Percentiles rank a stretch among this genome's conserved stretches.
Conservation (phyloP, 1,140 invertebrate species). For the Agrilus planipennis region DNA sequence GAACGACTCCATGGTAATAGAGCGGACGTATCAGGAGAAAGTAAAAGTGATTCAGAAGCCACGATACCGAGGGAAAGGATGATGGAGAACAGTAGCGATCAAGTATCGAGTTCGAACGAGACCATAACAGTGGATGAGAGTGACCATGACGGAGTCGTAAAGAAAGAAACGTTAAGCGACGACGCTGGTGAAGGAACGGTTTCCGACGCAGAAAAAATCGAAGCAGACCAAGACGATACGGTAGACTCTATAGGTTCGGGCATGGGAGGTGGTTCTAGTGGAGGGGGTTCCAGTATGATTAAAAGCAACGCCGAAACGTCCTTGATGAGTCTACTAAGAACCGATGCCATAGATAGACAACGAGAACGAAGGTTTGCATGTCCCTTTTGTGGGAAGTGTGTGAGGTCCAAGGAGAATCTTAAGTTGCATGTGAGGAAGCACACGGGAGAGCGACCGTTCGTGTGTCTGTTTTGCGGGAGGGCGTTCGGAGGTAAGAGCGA, state of each 20-base stretch:
- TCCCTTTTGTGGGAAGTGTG: constrained; percentile 80
- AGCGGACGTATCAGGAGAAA: constrained; percentile 11
- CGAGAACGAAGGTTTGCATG: constrained; percentile 62
- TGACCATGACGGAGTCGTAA: constrained; percentile 13
- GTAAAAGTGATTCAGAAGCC: constrained; percentile 2
- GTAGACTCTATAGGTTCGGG: constrained; percentile 43
- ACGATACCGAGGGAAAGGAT: constrained; percentile 7
- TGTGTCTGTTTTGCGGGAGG: constrained; percentile 73
- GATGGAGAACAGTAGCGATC: constrained; percentile 26
- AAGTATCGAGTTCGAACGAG: constrained; percentile 32
- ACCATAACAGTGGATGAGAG: constrained; percentile 22
- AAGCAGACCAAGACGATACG: constrained; percentile 51
- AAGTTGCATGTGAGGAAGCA: constrained; percentile 82
- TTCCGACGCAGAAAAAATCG: constrained; percentile 30
- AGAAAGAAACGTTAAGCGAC: constrained; percentile 19
- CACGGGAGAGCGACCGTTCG: constrained; percentile 76
- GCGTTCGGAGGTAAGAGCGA: constrained; percentile 81
- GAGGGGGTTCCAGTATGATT: constrained; percentile 21
- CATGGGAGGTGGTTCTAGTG: constrained; percentile 6
- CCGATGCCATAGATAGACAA: constrained; percentile 50
- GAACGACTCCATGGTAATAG: constrained; percentile 61
- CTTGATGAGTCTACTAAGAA: constrained; percentile 48
- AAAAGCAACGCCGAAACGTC: constrained; percentile 44
- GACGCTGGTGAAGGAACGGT: constrained; percentile 16
- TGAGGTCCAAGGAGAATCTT: constrained; percentile 76